A percentile compares a stretch with the other conserved stretches of the same genome.
Conservation (phyloP, 2,888 invertebrate genomes). For the Cephus rjabovi region DNA sequence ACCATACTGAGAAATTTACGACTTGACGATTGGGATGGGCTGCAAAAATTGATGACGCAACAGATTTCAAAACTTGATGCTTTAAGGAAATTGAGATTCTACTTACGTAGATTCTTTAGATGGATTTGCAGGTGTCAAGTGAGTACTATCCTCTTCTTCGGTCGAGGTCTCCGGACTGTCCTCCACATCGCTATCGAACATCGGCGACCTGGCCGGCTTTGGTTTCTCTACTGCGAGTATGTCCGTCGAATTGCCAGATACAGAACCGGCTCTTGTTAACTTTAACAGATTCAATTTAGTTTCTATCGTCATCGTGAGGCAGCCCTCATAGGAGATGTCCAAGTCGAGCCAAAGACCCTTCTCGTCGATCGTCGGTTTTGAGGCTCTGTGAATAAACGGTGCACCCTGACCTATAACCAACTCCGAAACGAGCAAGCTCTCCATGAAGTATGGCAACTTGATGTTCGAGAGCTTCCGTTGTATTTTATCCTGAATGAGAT, state of each 20-base stretch:
- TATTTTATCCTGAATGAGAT: constrained; percentile 80
- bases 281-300: constrained; percentile 89
- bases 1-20: constrained; percentile 85
- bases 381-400: constrained; percentile 74
- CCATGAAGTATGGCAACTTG: constrained; percentile 90
- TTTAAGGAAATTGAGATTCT: neutral
- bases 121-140: constrained; percentile 48
- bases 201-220: constrained; percentile 67
- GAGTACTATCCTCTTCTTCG: constrained; percentile 73
- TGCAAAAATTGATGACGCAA: constrained; percentile 33
- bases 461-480: constrained; percentile 89
- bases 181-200: constrained; percentile 82
- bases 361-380: constrained; percentile 78
- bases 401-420: constrained; percentile 78
- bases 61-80: too few species aligned
- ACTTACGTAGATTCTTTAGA: constrained; percentile 53
- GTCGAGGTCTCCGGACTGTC: constrained; percentile 85
- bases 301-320: constrained; percentile 83
- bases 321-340: constrained; percentile 83
- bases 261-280: constrained; percentile 64
- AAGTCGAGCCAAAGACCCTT: constrained; percentile 92
- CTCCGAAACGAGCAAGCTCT: constrained; percentile 81
- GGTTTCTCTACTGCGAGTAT: constrained; percentile 40
- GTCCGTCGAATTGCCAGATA: constrained; percentile 41
- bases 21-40: constrained; percentile 64